These are phyloP conservation scores for Scaptomyza parva DNA, from an alignment of 2,888 invertebrate species.

Conservation along the genomic window DNA sequence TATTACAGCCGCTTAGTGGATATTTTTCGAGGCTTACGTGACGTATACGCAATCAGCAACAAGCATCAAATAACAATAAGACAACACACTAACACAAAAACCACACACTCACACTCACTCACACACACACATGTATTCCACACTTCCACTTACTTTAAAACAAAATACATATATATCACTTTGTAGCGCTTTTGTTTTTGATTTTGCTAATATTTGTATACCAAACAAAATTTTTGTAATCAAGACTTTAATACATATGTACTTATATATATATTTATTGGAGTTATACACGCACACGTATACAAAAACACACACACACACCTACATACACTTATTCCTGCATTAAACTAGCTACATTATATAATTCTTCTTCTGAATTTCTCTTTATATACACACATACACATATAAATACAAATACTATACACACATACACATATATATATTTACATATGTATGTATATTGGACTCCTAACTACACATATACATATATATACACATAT, in stretches of 20 bases:
- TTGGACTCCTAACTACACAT: slow-evolving; percentile 52
- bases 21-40: slow-evolving; percentile 77
- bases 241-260: slow-evolving; percentile 15
- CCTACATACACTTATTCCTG: slow-evolving; percentile 16
- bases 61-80: slow-evolving; percentile 59
- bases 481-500: slow-evolving; percentile 35
- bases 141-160: neutral
- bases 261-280: slow-evolving; percentile 26
- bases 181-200: slow-evolving; percentile 44
- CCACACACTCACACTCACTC: slow-evolving; percentile 17
- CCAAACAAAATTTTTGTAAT: slow-evolving; percentile 27
- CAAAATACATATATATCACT: slow-evolving; percentile 41
- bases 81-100: slow-evolving; percentile 25
- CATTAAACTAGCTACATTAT: slow-evolving; percentile 35
- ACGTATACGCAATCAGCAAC: slow-evolving; percentile 79
- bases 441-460: slow-evolving; percentile 46
- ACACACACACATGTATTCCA: neutral
- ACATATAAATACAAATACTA: slow-evolving; percentile 25
- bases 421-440: slow-evolving; percentile 37
- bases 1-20: slow-evolving; percentile 77
- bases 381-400: slow-evolving; percentile 42
- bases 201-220: slow-evolving; percentile 48
- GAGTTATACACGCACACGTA: slow-evolving; percentile 38
- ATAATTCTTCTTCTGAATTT: slow-evolving; percentile 51
- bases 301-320: slow-evolving; percentile 37